These are phyloP conservation scores for Oxycera nigricornis DNA, from an alignment of 2,888 invertebrate species.

Conservation along the genomic window DNA sequence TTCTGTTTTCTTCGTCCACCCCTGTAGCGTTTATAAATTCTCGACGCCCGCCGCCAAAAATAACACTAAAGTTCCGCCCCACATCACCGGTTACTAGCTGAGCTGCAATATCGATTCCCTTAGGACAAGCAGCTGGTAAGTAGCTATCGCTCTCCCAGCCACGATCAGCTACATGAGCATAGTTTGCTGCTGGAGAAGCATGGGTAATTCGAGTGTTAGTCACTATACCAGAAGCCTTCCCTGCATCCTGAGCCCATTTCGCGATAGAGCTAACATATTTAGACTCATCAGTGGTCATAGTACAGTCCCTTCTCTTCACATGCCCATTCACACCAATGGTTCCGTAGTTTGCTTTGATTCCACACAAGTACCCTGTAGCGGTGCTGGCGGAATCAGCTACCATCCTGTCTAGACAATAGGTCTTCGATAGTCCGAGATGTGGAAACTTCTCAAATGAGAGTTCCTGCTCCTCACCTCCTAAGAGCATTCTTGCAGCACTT, in stretches of 20 bases:
- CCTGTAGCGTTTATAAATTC: constrained; percentile 54
- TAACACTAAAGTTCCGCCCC: constrained; percentile 73
- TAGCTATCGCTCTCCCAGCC: constrained; percentile 76
- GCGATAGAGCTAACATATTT: constrained; percentile 68
- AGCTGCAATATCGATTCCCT: constrained; percentile 69
- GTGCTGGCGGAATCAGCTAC: constrained; percentile 86
- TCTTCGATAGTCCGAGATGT: constrained; percentile 71
- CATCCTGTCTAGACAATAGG: constrained; percentile 76
- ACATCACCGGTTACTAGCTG: constrained; percentile 72
- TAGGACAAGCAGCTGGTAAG: constrained; percentile 53
- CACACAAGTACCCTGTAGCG: constrained; percentile 79
- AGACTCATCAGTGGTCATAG: constrained; percentile 51
- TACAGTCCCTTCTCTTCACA: constrained; percentile 66
- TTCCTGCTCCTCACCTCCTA: constrained; percentile 77
- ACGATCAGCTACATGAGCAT: constrained; percentile 70
- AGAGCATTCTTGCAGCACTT: constrained; percentile 76
- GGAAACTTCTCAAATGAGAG: constrained; percentile 81
- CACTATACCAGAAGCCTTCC: constrained; percentile 71
- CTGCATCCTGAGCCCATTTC: constrained; percentile 73
- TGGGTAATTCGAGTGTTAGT: constrained; percentile 83
- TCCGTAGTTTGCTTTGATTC: constrained; percentile 79
- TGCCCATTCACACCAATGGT: constrained; percentile 77
- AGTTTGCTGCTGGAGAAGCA: constrained; percentile 75
- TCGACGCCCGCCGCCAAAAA: constrained; percentile 58
- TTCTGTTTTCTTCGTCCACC: constrained; percentile 66